These are phyloP conservation scores for Falco concolor DNA, from an alignment of 2,797 vertebrate genomes.

Conservation along the genomic window DNA sequence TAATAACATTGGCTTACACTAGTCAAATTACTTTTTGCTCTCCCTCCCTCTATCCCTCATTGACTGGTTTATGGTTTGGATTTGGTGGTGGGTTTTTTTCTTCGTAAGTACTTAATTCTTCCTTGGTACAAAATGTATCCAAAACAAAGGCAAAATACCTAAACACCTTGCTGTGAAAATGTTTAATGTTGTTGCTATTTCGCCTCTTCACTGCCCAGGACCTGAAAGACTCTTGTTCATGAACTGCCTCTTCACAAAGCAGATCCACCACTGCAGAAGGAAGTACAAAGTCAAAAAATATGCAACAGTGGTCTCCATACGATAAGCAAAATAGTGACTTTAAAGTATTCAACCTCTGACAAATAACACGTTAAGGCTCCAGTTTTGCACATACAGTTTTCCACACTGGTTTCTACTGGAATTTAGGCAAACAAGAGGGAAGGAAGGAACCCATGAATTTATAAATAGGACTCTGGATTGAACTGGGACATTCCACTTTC, in stretches of 20 bases:
- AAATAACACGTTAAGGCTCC: neutral
- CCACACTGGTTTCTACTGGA: neutral
- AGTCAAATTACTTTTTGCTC: slow-evolving; percentile 1
- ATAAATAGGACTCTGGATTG: neutral
- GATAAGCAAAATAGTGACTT: neutral
- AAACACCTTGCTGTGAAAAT: slow-evolving; percentile 20
- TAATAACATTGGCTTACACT: slow-evolving; percentile 67
- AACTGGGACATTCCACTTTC: neutral
- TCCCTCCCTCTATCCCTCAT: neutral
- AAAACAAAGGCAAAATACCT: slow-evolving; percentile 61
- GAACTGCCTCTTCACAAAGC: slow-evolving; percentile 98
- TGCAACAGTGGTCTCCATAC: neutral
- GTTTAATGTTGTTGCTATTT: neutral
- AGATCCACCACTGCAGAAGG: slow-evolving; percentile 92
- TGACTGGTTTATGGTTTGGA: neutral
- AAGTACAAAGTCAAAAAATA: neutral
- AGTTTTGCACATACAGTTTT: neutral
- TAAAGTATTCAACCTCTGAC: neutral
- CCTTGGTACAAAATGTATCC: slow-evolving; percentile 63
- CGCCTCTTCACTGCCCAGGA: slow-evolving; percentile 85
- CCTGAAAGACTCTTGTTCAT: slow-evolving; percentile 99
- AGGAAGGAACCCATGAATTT: neutral
- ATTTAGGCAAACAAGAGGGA: neutral
- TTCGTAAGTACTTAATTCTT: slow-evolving; percentile 27
- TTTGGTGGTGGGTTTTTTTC: neutral